Base-by-base conservation (phyloP, 1,140 invertebrate genomes). In the Procambarus clarkii region DNA sequence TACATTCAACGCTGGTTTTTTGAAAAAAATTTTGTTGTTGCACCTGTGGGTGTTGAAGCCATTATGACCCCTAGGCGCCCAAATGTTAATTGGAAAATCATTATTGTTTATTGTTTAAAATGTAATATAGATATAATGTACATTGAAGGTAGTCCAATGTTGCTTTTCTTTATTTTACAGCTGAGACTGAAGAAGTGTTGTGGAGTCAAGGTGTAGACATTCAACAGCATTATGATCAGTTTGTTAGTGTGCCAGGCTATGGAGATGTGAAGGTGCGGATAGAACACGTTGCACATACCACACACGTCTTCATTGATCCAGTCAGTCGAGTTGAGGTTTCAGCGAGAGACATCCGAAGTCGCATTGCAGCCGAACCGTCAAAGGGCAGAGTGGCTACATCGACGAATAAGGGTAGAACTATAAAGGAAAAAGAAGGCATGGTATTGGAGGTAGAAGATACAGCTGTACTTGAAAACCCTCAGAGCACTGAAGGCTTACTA, bases 201-300 rank as follows among this genome's bases (percentile, higher is more conserved):
- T 95, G 95, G 95, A 95, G 94, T 91, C 93, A 92, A 64, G 93
- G 94, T 24, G 93, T 95, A 13, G 94, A 95, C 92, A 92, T 95
- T 3, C 93, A 93, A 79, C 93, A 93, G 48, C 93, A 94, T 8
- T 94, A 95, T 88, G 96, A 97, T 88, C 96, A 96, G 92, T 97
- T 97, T 94, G 94, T 97, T 11, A 94, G 96, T 76, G 94, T 98
- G 71, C 96, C 96, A 0, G 94, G 95, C 69, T 95, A 95, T 92
- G 96, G 96, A 3, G 97, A 97, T 94, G 95, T 97, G 0, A 97
- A 97, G 94, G 94, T 98, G 3, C 95, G 95, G 4, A 95, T 97
- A 85, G 94, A 96, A 87, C 95, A 93, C 54, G 93, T 94, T 60
- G 95, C 95, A 84, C 95, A 96, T 90, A 96, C 96, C 3, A 95